Conservation (phyloP, 1,140 invertebrate genomes). For the Atta colombica region DNA sequence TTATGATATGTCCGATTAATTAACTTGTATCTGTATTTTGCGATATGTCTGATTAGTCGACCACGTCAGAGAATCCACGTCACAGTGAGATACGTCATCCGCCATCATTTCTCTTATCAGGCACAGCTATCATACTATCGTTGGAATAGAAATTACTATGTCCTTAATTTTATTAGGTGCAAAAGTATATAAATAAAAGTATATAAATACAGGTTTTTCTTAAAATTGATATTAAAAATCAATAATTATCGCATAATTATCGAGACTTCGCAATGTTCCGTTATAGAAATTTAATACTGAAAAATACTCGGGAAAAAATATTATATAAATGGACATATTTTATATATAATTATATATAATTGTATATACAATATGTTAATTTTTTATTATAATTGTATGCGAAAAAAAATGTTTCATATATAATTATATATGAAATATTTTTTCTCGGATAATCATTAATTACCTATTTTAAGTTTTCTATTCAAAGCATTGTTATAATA, state of each 20-base stretch:
- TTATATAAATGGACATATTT: too few relatives aligned
- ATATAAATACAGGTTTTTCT: background rate
- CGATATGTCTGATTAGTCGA: background rate
- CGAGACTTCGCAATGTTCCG: background rate
- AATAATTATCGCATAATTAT: background rate
- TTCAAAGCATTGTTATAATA: too few relatives aligned
- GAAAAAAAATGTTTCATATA: too few relatives aligned
- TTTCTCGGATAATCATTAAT: too few relatives aligned
- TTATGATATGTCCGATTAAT: background rate
- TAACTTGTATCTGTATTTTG: background rate
- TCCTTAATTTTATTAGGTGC: slow-evolving; percentile 41
- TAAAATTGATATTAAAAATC: background rate
- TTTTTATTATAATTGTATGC: too few relatives aligned
- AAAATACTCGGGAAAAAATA: too few relatives aligned
- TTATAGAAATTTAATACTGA: too few relatives aligned
- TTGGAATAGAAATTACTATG: slow-evolving; percentile 7
- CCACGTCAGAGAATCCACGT: slow-evolving; percentile 48
- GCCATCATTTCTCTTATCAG: slow-evolving; percentile 57
- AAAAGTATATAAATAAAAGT: background rate
- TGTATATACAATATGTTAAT: too few relatives aligned
- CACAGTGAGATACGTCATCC: slow-evolving; percentile 47
- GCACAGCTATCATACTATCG: slow-evolving; percentile 49
- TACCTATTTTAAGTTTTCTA: too few relatives aligned
- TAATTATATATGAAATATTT: too few relatives aligned
- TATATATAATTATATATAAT: too few relatives aligned